Evolutionary conservation across 1,140 invertebrate species (phyloP), one percentile per base, ranked within the genome.

Genomic region (Belonocnema kinseyi): DNA sequence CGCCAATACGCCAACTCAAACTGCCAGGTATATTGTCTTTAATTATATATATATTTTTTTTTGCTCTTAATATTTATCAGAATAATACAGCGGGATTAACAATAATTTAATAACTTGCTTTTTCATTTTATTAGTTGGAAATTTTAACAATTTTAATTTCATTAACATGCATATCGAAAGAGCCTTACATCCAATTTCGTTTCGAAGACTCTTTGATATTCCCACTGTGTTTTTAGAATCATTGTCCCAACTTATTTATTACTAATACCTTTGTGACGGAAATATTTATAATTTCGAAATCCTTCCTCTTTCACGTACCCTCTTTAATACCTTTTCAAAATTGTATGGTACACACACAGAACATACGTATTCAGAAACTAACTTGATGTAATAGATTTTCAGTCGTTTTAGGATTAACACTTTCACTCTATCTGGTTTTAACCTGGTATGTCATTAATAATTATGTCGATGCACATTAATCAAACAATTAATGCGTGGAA

Each of bases 1-100:
- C 21, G 95, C 95, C 26, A 96, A 96, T 87, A 97, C 96, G 26
- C 96, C 96, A 54, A 97, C 96, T 8, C 96, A 96, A 85, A 94
- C 96, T 16, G 95, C 95, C 74, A 96, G 95, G 96, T 96, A 92
- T 86, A 84, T 86, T 79, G 84, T 70, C n/a, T 66, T 66, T 46
- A 66, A 46, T 66, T 66, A 66, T 13, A 66, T 26, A 5, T n/a
- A n/a, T n/a, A n/a, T n/a, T 40, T 40, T 66, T 66, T 66, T n/a
- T 66, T 46, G 7, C 40, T 19, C 17, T 21, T 11, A 33, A 66
- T 66, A 40, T 40, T 61, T 61, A 12, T 46, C n/a, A 66, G 26
- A 40, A 26, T 33, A 66, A 40, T 66, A n/a, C 61, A 66, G 26
- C 40, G 61, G 61, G 61, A 40, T 40, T 40, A 66, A 66, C 40